These are phyloP conservation scores for Cavia porcellus DNA, from an alignment of 2,113 vertebrate species.

Conservation along the genomic window DNA sequence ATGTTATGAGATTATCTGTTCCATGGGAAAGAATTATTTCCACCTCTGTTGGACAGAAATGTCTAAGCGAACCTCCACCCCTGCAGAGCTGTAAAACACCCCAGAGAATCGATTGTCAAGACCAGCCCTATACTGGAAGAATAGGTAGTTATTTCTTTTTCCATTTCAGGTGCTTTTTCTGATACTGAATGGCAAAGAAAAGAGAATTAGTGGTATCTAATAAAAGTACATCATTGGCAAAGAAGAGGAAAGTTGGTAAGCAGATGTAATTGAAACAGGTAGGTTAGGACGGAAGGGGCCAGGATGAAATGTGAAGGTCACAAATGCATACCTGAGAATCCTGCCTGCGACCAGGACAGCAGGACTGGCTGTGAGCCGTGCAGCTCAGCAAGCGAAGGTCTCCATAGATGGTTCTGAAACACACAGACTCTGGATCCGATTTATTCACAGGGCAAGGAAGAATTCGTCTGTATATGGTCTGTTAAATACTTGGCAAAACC, in stretches of 20 bases:
- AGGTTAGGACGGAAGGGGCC: neutral
- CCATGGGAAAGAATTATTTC: slow-evolving; percentile 14
- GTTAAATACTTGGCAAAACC: neutral
- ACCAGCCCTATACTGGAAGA: neutral
- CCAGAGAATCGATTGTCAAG: neutral
- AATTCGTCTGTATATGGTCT: neutral
- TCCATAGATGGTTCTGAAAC: neutral
- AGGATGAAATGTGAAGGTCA: neutral
- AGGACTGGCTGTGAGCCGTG: neutral
- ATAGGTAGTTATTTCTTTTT: neutral
- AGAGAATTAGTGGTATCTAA: neutral
- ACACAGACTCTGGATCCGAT: neutral
- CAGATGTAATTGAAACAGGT: slow-evolving; percentile 22
- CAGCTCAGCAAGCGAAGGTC: neutral
- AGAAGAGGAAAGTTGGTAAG: neutral
- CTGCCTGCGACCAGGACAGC: neutral
- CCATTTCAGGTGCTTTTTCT: slow-evolving; percentile 46
- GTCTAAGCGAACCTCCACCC: neutral
- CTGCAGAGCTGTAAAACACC: slow-evolving; percentile 9
- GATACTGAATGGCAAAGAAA: neutral
- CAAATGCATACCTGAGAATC: neutral
- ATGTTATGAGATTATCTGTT: slow-evolving; percentile 47
- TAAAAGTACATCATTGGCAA: neutral
- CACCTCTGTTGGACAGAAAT: neutral
- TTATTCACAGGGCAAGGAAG: neutral